Base-by-base conservation (phyloP, 2,797 vertebrate genomes). In the Carcharodon carcharias region DNA sequence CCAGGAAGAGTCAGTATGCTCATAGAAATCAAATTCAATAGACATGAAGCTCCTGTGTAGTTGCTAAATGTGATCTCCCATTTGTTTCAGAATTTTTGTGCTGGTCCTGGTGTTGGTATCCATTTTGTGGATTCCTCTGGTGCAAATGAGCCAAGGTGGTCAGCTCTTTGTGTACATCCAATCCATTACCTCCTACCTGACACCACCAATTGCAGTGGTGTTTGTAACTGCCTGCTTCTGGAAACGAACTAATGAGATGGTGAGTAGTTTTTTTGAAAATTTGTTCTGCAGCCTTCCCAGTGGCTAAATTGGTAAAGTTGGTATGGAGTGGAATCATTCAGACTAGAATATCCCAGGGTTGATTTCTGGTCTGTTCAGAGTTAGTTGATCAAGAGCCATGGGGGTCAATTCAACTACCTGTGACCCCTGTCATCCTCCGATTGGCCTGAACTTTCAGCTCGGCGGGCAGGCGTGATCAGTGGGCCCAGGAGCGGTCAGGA, bases 81-180 rank as follows among this genome's bases (percentile, higher is more conserved):
- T 95, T n/a, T 96, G 31, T 77, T 85, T 0, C 97, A 99, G 99
- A 97, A 97, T 98, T 80, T 99, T 99, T 96, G 99, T 99, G 96
- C 96, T 99, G 73, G 96, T 98, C 61, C 98, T 99, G 95, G 99
- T 99, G 18, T 97, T 98, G 96, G 97, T 98, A 87, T 99, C 99
- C 0, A 98, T 99, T 97, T 97, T 99, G 96, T 99, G 99, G 99
- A 99, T 99, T 96, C 99, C 99, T 0, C 97, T 99, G 88, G 98
- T 99, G 56, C 99, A 99, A 97, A 98, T 98, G 97, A 99, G 99
- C 97, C 99, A 99, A 96, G 99, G 99, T 0, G 99, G 99, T 4
- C 99, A 99, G 97, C 99, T 99, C 96, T 99, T 99, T 96, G 99
- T 99, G 96, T 99, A 99, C 97, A 99, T 99, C 97, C 99, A 99